Conservation (phyloP, 2,888 invertebrate species). For the Poecilobothrus nobilitatus region DNA sequence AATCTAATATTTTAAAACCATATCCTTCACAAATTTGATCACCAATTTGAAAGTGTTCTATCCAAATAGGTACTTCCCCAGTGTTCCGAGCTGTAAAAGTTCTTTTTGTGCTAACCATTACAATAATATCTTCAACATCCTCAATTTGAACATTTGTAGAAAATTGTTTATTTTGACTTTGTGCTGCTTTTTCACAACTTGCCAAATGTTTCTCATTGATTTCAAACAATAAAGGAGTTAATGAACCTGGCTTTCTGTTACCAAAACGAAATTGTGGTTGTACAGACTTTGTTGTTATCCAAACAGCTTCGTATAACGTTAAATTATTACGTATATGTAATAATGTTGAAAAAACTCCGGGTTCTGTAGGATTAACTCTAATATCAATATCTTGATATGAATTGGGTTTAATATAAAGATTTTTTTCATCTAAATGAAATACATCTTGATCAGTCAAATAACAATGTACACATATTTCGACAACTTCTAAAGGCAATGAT, state of each 20-base stretch:
- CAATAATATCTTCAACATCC: conserved; percentile 29
- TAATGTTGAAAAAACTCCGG: conserved; percentile 39
- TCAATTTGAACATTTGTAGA: conserved; percentile 11
- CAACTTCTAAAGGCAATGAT: conserved; percentile 39
- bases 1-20: conserved; percentile 70
- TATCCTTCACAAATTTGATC: conserved; percentile 64
- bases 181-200: conserved; percentile 44
- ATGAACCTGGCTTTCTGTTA: conserved; percentile 72
- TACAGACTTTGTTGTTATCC: conserved; percentile 76
- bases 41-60: conserved; percentile 58
- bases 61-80: conserved; percentile 77
- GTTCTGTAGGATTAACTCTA: conserved; percentile 32
- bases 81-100: conserved; percentile 80
- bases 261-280: conserved; percentile 80
- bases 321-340: conserved; percentile 72
- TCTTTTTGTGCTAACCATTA: conserved; percentile 58
- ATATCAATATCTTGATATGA: conserved; percentile 34
- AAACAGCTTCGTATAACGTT: conserved; percentile 79
- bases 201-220: conserved; percentile 51
- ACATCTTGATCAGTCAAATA: conserved; percentile 38
- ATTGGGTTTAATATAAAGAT: conserved; percentile 32
- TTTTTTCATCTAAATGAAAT: conserved; percentile 33
- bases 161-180: conserved; percentile 14
- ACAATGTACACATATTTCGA: conserved; percentile 36
- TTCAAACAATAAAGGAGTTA: conserved; percentile 72